These are phyloP conservation scores for Pogoniulus pusillus DNA, from an alignment of 2,797 vertebrate species.

Conservation along the genomic window DNA sequence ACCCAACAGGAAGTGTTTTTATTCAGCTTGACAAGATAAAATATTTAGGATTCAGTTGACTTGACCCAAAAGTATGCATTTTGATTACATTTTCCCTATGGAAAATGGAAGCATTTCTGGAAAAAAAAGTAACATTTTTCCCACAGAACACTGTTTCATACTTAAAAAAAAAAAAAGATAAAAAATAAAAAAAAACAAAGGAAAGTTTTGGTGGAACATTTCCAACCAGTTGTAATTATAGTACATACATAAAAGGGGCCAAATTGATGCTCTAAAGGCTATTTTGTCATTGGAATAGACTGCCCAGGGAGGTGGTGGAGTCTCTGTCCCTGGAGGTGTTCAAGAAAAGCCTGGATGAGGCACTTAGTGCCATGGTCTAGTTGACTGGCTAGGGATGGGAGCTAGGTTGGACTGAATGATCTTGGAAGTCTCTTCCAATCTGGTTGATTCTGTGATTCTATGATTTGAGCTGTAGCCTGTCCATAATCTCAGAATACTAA, in stretches of 20 bases:
- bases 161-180: neutral
- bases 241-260: conserved; percentile 5
- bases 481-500: neutral
- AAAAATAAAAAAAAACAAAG: neutral
- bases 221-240: conserved; percentile 57
- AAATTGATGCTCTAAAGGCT: no score
- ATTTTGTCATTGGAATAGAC: no score
- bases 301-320: no score
- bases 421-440: no score
- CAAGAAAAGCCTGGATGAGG: no score
- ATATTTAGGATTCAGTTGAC: conserved; percentile 31
- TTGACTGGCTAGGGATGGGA: no score
- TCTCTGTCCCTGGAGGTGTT: no score
- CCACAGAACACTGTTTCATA: conserved; percentile 33
- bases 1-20: conserved; percentile 9
- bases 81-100: conserved; percentile 57
- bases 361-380: no score
- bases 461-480: neutral
- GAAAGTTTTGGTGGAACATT: neutral
- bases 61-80: conserved; percentile 33
- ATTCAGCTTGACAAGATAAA: conserved; percentile 25
- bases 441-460: no score
- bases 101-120: conserved; percentile 39
- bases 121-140: conserved; percentile 60
- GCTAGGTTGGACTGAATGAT: no score